Percentiles rank a stretch among this genome's conserved stretches.
These are phyloP conservation scores for Epirrhoe alternata DNA, from an alignment of 2,888 invertebrate species.

Conservation along the genomic window DNA sequence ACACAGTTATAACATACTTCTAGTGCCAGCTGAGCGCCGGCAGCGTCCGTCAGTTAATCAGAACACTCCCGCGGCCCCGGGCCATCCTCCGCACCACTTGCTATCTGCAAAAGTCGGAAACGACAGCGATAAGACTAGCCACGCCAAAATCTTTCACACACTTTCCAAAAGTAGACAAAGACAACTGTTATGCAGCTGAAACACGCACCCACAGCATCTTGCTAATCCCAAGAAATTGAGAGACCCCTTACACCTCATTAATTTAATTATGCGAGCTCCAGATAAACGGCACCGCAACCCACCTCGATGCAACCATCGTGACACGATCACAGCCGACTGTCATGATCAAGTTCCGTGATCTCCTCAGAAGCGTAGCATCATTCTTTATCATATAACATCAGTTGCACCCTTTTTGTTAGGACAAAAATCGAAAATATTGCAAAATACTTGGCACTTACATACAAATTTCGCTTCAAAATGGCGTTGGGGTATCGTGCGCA, in stretches of 20 bases:
- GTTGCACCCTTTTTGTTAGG: constrained; percentile 57
- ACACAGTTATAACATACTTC: constrained; percentile 64
- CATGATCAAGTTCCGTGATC: constrained; percentile 49
- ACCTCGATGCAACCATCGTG: constrained; percentile 71
- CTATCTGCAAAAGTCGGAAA: constrained; percentile 84
- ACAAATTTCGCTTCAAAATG: constrained; percentile 86
- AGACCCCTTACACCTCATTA: constrained; percentile 47
- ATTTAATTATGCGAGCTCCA: constrained; percentile 76
- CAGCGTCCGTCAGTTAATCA: constrained; percentile 82
- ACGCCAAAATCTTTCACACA: constrained; percentile 55
- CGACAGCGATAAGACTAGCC: constrained; percentile 76
- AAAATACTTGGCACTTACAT: constrained; percentile 86
- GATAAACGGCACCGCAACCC: constrained; percentile 72
- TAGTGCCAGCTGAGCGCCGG: constrained; percentile 82
- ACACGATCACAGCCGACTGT: constrained; percentile 28
- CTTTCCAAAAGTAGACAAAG: constrained; percentile 21
- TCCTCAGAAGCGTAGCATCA: constrained; percentile 53
- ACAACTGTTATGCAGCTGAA: neutral
- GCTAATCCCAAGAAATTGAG: constrained; percentile 17
- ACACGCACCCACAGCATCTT: constrained; percentile 19
- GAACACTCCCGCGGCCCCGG: constrained; percentile 70
- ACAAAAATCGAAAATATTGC: constrained; percentile 77
- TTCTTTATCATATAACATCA: constrained; percentile 57
- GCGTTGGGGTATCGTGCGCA: constrained; percentile 85
- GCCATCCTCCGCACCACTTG: constrained; percentile 79